Evolutionary conservation across 2,888 invertebrate species (phyloP).

Genomic region (Torymus aiolomorphi): DNA sequence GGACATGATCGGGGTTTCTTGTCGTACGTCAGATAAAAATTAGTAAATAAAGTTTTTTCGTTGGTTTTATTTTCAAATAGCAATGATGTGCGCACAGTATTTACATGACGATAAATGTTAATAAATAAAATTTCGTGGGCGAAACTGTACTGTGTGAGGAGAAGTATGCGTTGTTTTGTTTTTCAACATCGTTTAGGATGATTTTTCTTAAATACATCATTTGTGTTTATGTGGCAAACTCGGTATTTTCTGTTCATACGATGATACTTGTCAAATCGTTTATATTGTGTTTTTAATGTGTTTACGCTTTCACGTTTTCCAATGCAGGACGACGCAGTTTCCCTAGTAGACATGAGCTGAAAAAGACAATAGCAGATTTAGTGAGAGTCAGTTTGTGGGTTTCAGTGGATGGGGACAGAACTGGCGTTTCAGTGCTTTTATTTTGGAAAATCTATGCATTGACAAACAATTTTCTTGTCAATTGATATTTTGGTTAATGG

Average conservation of each 20-base stretch:
- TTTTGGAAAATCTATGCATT: background rate
- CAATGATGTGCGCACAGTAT: conserved; percentile 65
- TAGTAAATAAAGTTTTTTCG: conserved; percentile 65
- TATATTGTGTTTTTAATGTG: conserved; percentile 60
- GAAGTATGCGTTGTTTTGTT: conserved; percentile 46
- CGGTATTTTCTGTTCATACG: conserved; percentile 34
- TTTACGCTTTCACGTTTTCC: conserved; percentile 65
- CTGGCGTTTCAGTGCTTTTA: conserved; percentile 32
- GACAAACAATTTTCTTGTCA: conserved; percentile 10
- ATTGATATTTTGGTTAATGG: conserved; percentile 13
- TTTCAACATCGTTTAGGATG: conserved; percentile 1
- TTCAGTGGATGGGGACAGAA: conserved; percentile 19
- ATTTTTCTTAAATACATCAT: conserved; percentile 39
- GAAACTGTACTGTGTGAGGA: conserved; percentile 61
- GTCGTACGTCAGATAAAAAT: conserved; percentile 36
- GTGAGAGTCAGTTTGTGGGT: background rate
- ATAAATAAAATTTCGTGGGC: conserved; percentile 68
- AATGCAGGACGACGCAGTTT: conserved; percentile 64
- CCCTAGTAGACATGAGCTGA: conserved; percentile 73
- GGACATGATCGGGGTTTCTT: conserved; percentile 1
- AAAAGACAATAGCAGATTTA: conserved; percentile 63
- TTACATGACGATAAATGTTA: conserved; percentile 63
- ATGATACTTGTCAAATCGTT: conserved; percentile 57
- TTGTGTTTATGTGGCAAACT: conserved; percentile 31
- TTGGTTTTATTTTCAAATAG: conserved; percentile 67